Evolutionary conservation across 2,113 vertebrate species (phyloP).

Genomic region (Dipodomys spectabilis): DNA sequence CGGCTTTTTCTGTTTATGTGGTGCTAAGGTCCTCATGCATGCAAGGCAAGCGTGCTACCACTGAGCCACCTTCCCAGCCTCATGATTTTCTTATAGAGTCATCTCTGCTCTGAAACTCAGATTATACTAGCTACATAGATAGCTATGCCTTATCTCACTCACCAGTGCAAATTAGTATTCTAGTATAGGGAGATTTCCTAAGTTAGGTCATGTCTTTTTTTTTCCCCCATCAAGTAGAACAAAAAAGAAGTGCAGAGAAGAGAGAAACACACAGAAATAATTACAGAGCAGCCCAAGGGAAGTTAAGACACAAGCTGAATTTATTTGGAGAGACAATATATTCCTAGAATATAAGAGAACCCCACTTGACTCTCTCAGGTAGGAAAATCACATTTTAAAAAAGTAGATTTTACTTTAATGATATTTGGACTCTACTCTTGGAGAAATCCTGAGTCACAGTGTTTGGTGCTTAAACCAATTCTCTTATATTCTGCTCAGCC

Average conservation of each 20-base stretch:
- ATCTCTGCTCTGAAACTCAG: slow-evolving; percentile 31
- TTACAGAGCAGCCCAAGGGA: slow-evolving; percentile 45
- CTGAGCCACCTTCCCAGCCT: neutral
- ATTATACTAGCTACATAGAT: neutral
- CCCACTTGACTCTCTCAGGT: neutral
- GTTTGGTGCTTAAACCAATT: slow-evolving; percentile 60
- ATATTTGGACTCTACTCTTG: neutral
- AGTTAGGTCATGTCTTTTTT: slow-evolving; percentile 33
- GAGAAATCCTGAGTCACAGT: slow-evolving; percentile 55
- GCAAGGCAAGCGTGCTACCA: too few relatives aligned
- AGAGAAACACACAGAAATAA: slow-evolving; percentile 10
- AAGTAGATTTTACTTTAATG: slow-evolving; percentile 49
- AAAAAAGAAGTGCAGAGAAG: slow-evolving; percentile 22
- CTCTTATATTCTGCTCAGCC: slow-evolving; percentile 35
- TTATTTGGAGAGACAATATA: slow-evolving; percentile 22
- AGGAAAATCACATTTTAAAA: neutral
- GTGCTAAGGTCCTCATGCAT: too few relatives aligned
- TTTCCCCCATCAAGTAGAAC: slow-evolving; percentile 56
- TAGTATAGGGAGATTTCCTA: neutral
- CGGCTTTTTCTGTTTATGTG: too few relatives aligned
- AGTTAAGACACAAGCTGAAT: slow-evolving; percentile 51
- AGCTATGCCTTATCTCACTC: neutral
- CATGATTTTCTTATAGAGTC: neutral
- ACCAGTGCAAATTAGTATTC: slow-evolving; percentile 33
- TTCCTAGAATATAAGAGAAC: slow-evolving; percentile 24